Percentiles rank a stretch among this genome's conserved stretches.
Conservation (phyloP, 2,888 invertebrate genomes). For the Yponomeuta malinellus region DNA sequence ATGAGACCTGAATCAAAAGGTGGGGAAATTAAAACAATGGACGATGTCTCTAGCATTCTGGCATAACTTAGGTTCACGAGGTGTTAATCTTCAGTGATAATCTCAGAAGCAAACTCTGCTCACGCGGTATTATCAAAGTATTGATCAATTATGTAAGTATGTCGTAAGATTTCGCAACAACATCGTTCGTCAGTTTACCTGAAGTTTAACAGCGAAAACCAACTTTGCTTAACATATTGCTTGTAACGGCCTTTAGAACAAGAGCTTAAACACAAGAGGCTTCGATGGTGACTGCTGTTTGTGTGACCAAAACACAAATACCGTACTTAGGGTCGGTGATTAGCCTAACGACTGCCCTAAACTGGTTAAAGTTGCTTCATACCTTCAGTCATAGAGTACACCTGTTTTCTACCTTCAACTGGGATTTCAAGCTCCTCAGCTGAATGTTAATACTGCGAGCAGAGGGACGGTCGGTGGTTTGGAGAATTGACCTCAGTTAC, state of each 20-base stretch:
- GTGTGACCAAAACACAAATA: background rate
- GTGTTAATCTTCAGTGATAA: background rate
- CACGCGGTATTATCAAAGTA: background rate
- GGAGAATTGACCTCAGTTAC: background rate
- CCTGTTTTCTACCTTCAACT: background rate
- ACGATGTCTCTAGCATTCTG: background rate
- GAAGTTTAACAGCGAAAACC: background rate
- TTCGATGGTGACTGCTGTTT: background rate
- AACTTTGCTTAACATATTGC: background rate
- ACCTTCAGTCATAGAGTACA: background rate
- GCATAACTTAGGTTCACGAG: background rate
- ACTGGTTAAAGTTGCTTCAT: background rate
- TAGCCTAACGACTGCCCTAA: background rate
- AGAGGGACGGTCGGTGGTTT: background rate
- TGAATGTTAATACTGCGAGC: background rate
- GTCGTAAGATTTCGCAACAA: background rate
- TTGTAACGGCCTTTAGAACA: background rate
- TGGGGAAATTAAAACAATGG: background rate
- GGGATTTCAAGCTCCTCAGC: background rate
- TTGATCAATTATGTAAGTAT: background rate
- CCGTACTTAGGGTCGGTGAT: background rate
- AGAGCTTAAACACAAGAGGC: background rate
- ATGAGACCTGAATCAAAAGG: background rate
- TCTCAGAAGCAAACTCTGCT: background rate
- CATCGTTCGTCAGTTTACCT: background rate